Evolutionary conservation across 2,797 vertebrate species (phyloP).

Genomic region (Hephaestus fuliginosus): DNA sequence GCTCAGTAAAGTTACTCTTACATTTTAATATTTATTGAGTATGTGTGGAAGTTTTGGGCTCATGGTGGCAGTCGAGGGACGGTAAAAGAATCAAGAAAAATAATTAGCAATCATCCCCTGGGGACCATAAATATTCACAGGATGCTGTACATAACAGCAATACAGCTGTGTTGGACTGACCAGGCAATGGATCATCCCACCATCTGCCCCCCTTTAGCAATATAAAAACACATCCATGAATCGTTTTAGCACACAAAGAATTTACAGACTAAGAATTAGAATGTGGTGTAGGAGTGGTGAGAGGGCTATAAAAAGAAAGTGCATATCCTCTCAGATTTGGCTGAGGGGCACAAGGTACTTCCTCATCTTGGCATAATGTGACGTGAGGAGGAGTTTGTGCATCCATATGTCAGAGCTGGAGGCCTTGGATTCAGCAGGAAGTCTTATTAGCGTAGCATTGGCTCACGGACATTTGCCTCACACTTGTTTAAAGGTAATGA

Average conservation of each 20-base stretch:
- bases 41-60: neutral
- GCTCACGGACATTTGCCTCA: conserved; percentile 91
- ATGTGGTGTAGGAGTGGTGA: neutral
- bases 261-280: conserved; percentile 23
- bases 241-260: neutral
- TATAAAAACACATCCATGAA: neutral
- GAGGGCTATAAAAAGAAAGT: conserved; percentile 46
- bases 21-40: neutral
- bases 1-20: too few species aligned
- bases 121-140: neutral
- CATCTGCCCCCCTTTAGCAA: too few species aligned
- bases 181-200: neutral
- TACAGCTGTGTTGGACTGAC: neutral
- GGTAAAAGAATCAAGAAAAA: neutral
- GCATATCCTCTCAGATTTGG: conserved; percentile 54
- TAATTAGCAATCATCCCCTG: neutral
- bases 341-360: conserved; percentile 50
- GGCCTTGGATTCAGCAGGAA: conserved; percentile 84
- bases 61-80: neutral
- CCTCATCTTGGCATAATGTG: conserved; percentile 78
- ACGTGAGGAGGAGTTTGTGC: conserved; percentile 46
- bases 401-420: conserved; percentile 88
- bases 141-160: neutral
- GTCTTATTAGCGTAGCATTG: conserved; percentile 88
- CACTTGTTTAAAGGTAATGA: conserved; percentile 94